A percentile compares a stretch with the other conserved stretches of the same genome.
phyloP scores from a whole-genome alignment of 1,140 invertebrate species.

The Thaumetopoea pityocampa region DNA sequence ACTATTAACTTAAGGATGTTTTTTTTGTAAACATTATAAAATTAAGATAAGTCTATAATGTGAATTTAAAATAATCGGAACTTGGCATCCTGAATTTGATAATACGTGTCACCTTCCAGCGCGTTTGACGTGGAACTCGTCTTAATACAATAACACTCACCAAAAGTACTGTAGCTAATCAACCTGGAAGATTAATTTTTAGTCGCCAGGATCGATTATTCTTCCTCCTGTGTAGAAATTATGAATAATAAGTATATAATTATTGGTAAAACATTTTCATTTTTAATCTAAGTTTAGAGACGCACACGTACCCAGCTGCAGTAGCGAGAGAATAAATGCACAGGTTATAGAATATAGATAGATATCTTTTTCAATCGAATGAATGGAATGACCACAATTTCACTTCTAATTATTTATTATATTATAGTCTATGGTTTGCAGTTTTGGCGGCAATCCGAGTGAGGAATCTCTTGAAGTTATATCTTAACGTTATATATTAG shows the following conservation, averaged over 20 bases:
- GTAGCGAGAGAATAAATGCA: conserved; percentile 23
- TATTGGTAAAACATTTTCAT: conserved; percentile 41
- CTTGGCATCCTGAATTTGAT: conserved; percentile 43
- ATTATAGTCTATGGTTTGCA: no score
- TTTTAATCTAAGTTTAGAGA: conserved; percentile 27
- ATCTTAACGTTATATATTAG: no score
- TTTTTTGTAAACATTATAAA: no score
- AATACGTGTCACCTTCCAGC: conserved; percentile 75
- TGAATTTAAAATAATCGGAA: conserved; percentile 2
- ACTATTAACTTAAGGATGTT: no score
- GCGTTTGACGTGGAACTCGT: conserved; percentile 73
- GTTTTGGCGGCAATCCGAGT: no score
- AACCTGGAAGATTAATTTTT: conserved; percentile 56
- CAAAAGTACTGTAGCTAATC: conserved; percentile 70
- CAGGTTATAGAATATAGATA: conserved; percentile 5
- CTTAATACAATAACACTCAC: conserved; percentile 49
- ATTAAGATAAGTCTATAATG: background rate
- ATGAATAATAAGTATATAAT: conserved; percentile 30
- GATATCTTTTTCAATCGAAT: no score
- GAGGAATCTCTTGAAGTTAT: no score
- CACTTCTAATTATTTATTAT: no score
- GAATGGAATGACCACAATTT: no score
- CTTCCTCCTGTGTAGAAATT: conserved; percentile 50
- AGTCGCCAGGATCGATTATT: conserved; percentile 60
- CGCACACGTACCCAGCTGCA: conserved; percentile 36